These are phyloP conservation scores for Ciconia boyciana DNA, from an alignment of 2,113 vertebrate species.

Conservation along the genomic window DNA sequence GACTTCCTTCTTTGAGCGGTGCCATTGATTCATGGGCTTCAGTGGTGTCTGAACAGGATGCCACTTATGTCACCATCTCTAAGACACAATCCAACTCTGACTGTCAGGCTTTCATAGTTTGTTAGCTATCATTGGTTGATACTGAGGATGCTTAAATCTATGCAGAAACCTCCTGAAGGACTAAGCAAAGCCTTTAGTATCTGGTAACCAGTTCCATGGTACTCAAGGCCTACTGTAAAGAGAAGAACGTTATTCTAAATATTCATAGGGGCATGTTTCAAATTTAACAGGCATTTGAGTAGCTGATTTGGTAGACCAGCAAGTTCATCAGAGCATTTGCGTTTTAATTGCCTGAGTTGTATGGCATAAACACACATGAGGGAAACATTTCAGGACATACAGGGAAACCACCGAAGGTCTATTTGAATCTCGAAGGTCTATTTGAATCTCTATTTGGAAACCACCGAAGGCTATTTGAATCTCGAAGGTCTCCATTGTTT, in stretches of 20 bases:
- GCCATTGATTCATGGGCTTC: neutral
- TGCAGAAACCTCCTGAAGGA: neutral
- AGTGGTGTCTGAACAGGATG: neutral
- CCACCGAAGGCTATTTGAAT: neutral
- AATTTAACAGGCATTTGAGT: neutral
- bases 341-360: neutral
- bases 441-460: no score
- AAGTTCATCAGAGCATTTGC: neutral
- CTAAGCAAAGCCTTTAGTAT: neutral
- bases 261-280: neutral
- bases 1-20: neutral
- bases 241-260: neutral
- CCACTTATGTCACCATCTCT: neutral
- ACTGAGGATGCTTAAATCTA: neutral
- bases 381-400: neutral
- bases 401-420: neutral
- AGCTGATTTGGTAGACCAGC: neutral
- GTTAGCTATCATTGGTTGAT: neutral
- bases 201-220: neutral
- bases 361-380: neutral
- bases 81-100: neutral
- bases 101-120: neutral
- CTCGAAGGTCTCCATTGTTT: neutral
- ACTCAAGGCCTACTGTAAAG: neutral
- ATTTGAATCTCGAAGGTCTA: neutral